Percentiles rank a stretch among this genome's conserved stretches.
Evolutionary conservation across 2,113 vertebrate species (phyloP).

Genomic region (Grammomys surdaster): DNA sequence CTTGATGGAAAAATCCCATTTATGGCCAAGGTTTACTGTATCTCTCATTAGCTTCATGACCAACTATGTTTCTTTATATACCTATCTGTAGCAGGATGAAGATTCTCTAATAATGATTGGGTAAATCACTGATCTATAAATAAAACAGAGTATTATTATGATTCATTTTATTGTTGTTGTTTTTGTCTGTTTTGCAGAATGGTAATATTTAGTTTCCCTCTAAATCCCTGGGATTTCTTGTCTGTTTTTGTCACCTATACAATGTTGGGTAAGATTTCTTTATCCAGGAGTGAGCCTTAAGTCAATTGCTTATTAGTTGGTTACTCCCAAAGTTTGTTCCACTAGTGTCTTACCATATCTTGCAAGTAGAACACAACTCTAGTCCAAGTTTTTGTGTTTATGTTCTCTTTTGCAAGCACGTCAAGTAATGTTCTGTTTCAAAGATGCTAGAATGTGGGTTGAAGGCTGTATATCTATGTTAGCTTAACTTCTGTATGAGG

Average conservation of each 20-base stretch:
- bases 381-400: neutral
- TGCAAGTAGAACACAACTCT: neutral
- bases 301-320: neutral
- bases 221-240: neutral
- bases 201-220: neutral
- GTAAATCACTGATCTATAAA: neutral
- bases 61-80: neutral
- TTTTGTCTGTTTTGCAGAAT: neutral
- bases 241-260: neutral
- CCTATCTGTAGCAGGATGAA: neutral
- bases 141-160: neutral
- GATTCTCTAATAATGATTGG: neutral
- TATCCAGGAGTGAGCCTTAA: neutral
- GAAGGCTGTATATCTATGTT: neutral
- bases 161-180: neutral
- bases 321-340: neutral
- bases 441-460: neutral
- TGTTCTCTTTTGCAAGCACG: neutral
- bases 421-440: neutral
- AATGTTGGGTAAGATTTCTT: neutral
- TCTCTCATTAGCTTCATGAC: no score
- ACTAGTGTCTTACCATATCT: neutral
- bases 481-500: neutral
- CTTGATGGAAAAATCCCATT: no score
- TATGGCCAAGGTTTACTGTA: no score